Evolutionary conservation across 1,140 invertebrate genomes (phyloP), one percentile per base, ranked within the genome.

Genomic region (Drepana arcuata): DNA sequence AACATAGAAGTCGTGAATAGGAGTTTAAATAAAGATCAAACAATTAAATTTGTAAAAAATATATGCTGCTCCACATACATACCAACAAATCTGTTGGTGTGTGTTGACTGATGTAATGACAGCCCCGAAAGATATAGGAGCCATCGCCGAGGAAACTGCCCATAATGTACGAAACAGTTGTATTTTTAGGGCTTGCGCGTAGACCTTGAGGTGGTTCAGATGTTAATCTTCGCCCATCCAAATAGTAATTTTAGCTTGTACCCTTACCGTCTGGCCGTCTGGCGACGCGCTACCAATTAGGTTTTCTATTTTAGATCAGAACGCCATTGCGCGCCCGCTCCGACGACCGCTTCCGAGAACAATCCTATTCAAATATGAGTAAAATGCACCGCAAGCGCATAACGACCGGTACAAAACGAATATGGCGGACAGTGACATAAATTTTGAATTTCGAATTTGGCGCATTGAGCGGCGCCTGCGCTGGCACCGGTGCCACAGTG

Each of bases 271-370:
- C 67, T 64, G 64, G 38, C 35, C 56, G 67, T 73, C 69, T 68
- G 68, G 55, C 60, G 52, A 48, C 47, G 47, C 44, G 32, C 30
- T 49, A 59, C 50, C 58, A 69, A 72, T 70, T 64, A 67, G 59
- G 44, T 45, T 42, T 50, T 67, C 69, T 79, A 79, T 75, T 79
- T 79, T 63, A 56, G 68, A 59, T 41, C 45, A 47, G 30, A 48
- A 25, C 42, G 48, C 48, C 41, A 40, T 21, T 21, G 50, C 45
- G 41, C 44, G 37, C 14, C 37, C 44, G 48, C 32, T 30, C 42
- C 27, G 16, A 21, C 25, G 12, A 18, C 12, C 36, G 44, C 26
- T 27, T 36, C 25, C 14, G 29, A 16, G 3, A n/a, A n/a, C n/a
- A n/a, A 24, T 27, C 10, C 11, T 21, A 28, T 18, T 46, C 36